Conservation (phyloP, 2,888 invertebrate species). For the Napeogenes sylphis region DNA sequence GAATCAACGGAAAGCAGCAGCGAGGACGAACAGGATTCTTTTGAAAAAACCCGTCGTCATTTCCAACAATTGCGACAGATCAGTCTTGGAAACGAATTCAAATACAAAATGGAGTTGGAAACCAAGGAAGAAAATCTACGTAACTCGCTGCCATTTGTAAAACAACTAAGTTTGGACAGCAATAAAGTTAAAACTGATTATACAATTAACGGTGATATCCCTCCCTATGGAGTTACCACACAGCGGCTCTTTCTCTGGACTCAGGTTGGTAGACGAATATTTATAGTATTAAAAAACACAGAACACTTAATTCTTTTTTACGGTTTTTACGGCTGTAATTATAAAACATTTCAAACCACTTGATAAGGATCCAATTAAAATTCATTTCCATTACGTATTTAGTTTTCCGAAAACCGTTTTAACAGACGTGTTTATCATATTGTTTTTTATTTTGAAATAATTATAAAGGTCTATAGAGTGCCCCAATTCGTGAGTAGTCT, state of each 20-base stretch:
- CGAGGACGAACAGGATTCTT: slow-evolving; percentile 75
- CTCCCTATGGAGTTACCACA: slow-evolving; percentile 75
- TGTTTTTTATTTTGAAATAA: too few relatives aligned
- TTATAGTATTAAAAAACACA: slow-evolving; percentile 1
- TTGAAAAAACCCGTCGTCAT: slow-evolving; percentile 76
- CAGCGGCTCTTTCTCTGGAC: slow-evolving; percentile 71
- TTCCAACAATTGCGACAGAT: slow-evolving; percentile 80
- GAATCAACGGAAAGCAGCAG: slow-evolving; percentile 69
- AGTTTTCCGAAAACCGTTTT: too few relatives aligned
- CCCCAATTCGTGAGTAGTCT: too few relatives aligned
- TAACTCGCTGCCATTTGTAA: slow-evolving; percentile 78
- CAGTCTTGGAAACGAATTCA: slow-evolving; percentile 80
- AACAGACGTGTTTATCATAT: too few relatives aligned
- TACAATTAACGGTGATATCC: slow-evolving; percentile 60
- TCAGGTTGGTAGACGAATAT: slow-evolving; percentile 50
- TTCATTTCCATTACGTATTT: too few relatives aligned
- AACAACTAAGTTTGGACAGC: slow-evolving; percentile 78
- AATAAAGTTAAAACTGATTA: slow-evolving; percentile 75
- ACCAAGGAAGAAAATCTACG: slow-evolving; percentile 79
- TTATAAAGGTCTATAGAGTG: too few relatives aligned
- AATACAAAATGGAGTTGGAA: slow-evolving; percentile 81
- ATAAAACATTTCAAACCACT: too few relatives aligned
- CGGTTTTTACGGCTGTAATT: too few relatives aligned
- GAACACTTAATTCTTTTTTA: neutral
- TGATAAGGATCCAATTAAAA: too few relatives aligned